phyloP scores from a whole-genome alignment of 2,888 invertebrate genomes.

The Amphimallon solstitiale region DNA sequence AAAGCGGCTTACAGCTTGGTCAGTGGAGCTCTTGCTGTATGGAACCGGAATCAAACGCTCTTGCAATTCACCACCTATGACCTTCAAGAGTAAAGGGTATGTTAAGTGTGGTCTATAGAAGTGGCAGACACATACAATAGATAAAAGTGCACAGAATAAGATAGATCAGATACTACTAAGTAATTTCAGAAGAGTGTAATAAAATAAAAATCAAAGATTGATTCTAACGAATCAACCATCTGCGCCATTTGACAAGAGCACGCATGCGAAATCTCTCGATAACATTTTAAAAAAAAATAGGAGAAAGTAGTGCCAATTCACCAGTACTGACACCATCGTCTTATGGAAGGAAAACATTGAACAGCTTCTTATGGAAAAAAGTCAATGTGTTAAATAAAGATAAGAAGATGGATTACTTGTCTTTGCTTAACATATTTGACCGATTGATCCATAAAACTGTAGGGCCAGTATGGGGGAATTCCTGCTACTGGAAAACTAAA shows the following conservation, averaged over 20 bases:
- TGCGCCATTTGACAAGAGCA: slow-evolving; percentile 11
- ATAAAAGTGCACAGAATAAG: slow-evolving; percentile 63
- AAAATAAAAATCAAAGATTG: slow-evolving; percentile 31
- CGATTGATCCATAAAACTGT: too few relatives aligned
- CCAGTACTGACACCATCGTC: too few relatives aligned
- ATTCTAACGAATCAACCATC: not conserved
- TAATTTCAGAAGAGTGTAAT: slow-evolving; percentile 51
- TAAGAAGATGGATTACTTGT: too few relatives aligned
- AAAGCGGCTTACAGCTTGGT: slow-evolving; percentile 99
- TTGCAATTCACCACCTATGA: slow-evolving; percentile 99
- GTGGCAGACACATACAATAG: slow-evolving; percentile 65
- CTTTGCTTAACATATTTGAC: too few relatives aligned
- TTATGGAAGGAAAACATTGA: too few relatives aligned
- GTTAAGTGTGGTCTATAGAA: slow-evolving; percentile 76
- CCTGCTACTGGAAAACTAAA: too few relatives aligned
- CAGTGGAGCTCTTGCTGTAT: slow-evolving; percentile 99
- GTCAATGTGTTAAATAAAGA: too few relatives aligned
- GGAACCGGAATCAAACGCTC: slow-evolving; percentile 99
- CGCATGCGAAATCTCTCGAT: slow-evolving; percentile 17
- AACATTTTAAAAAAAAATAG: not conserved
- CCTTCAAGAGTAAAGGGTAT: slow-evolving; percentile 95
- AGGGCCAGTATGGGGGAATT: too few relatives aligned
- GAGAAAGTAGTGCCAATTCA: too few relatives aligned
- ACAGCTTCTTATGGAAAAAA: too few relatives aligned
- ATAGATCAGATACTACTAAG: slow-evolving; percentile 67